Evolutionary conservation across 2,888 invertebrate genomes (phyloP).

Genomic region (Polydrusus tereticollis): DNA sequence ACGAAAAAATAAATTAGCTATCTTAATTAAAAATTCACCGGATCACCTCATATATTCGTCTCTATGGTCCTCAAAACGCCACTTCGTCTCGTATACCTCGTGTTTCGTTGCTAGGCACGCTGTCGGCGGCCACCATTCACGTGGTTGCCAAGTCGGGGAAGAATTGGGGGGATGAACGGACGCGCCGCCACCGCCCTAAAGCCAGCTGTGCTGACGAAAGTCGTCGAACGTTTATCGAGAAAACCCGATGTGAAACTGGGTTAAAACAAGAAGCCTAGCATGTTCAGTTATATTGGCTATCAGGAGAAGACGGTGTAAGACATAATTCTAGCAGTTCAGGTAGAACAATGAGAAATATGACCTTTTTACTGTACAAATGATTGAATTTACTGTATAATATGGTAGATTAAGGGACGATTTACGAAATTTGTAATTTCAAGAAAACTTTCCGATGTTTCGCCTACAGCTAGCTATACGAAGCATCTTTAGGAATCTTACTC

Average conservation of each 20-base stretch:
- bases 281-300: not conserved
- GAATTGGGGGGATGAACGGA: constrained; percentile 8
- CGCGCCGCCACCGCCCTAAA: constrained; percentile 64
- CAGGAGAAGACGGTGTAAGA: not conserved
- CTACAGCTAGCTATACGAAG: too few species aligned
- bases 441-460: too few species aligned
- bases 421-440: too few species aligned
- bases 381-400: too few species aligned
- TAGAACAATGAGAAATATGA: too few species aligned
- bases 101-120: constrained; percentile 19
- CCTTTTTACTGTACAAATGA: too few species aligned
- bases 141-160: constrained; percentile 4
- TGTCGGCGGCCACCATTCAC: constrained; percentile 14
- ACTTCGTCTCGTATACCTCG: constrained; percentile 7
- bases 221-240: constrained; percentile 51
- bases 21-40: too few species aligned
- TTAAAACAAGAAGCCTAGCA: constrained; percentile 3
- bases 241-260: constrained; percentile 8
- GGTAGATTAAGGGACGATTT: too few species aligned
- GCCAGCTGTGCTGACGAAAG: constrained; percentile 66
- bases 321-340: too few species aligned
- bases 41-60: too few species aligned
- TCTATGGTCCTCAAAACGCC: not conserved
- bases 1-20: too few species aligned
- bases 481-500: too few species aligned